Conservation (phyloP, 92 coral and sea anemone species). For the Porites rus region DNA sequence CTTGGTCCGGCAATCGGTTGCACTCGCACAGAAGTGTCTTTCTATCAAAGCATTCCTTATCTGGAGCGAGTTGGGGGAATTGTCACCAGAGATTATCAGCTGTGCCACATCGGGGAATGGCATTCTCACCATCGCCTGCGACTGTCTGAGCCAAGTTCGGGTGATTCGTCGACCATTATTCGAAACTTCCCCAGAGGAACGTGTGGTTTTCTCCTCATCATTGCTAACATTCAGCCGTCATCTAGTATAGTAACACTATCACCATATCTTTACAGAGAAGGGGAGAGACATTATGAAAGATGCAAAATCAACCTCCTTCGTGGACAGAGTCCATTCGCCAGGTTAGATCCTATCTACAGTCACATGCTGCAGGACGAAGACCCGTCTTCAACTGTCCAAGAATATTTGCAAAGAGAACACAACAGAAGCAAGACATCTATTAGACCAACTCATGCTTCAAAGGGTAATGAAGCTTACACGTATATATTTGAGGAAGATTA, state of each 20-base stretch:
- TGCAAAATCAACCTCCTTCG: constrained; percentile 25
- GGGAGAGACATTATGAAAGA: constrained; percentile 14
- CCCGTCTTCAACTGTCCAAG: background rate
- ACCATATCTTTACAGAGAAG: constrained; percentile 70
- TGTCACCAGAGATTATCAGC: constrained; percentile 64
- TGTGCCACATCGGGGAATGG: constrained; percentile 99
- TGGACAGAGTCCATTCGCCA: constrained; percentile 41
- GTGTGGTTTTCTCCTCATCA: constrained; percentile 83
- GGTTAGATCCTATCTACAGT: background rate
- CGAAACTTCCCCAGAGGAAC: constrained; percentile 86
- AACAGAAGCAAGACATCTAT: background rate
- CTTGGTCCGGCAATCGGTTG: constrained; percentile 89
- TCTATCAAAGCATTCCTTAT: constrained; percentile 84
- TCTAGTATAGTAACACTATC: constrained; percentile 52
- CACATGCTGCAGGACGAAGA: constrained; percentile 9
- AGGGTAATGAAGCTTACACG: background rate
- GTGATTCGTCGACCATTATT: constrained; percentile 84
- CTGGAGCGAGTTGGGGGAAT: constrained; percentile 77
- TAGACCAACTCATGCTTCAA: background rate
- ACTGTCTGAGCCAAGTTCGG: constrained; percentile 79
- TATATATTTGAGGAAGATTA: constrained; percentile 27
- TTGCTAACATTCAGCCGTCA: constrained; percentile 71
- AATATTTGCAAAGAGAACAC: background rate
- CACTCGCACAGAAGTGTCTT: constrained; percentile 72
- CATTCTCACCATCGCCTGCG: constrained; percentile 88